Base-by-base conservation (phyloP, 2,888 invertebrate species). In the Zaprionus obscuricornis region DNA sequence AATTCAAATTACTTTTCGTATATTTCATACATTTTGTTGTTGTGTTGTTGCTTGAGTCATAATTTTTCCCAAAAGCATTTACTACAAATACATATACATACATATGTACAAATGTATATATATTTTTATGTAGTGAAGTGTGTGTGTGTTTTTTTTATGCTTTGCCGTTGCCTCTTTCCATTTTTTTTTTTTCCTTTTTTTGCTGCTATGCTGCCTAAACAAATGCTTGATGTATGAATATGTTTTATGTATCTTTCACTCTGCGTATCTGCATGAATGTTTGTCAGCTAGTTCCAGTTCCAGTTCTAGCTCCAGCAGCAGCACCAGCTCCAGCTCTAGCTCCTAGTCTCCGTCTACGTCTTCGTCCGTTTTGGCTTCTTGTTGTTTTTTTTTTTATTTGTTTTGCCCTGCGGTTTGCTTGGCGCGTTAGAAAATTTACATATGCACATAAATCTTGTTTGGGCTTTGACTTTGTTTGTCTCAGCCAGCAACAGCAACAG, bases 401-500 rank as follows among this genome's bases (percentile, higher is more conserved):
- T 62, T 58, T 69, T n/a, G n/a, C n/a, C 58, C 59, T 83, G 77
- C 58, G 75, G 83, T 83, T 83, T 62, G 49, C 31, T 29, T 58
- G 42, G 43, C 50, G 71, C 59, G 68, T 65, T 68, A 65, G 62
- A 58, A 69, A 79, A 78, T 79, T 83, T 83, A 79, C 78, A 79
- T 79, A 83, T 83, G 77, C 57, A 74, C 84, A 79, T 79, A 79
- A 79, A 83, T 79, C 78, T 79, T 83, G 74, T 79, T 79, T 79
- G 66, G 81, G 76, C 63, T 83, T 71, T 68, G 73, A 67, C 57
- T 76, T 63, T 70, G 77, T 75, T 76, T 74, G 73, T 55, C 54
- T 49, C n/a, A 7, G 40, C 3, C 42, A 20, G 49, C 10, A n/a
- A 37, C 36, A 20, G 26, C 24, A 16, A 5, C 39, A 18, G 20